A percentile compares a stretch with the other conserved stretches of the same genome.
Conservation (phyloP, 2,113 vertebrate genomes). For the Entomyzon cyanotis region DNA sequence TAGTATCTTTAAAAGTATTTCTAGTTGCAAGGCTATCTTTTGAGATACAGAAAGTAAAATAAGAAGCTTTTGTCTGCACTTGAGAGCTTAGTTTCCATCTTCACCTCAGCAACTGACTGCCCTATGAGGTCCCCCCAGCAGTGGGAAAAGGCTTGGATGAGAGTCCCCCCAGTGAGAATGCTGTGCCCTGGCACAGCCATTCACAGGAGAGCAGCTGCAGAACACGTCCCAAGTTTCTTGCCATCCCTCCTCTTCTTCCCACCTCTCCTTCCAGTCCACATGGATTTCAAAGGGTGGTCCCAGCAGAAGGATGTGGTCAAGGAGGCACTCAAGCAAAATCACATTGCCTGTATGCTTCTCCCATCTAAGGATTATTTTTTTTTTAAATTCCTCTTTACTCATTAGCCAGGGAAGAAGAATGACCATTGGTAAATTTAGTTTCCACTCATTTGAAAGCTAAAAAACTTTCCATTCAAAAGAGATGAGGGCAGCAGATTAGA, state of each 20-base stretch:
- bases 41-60: not conserved
- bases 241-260: not conserved
- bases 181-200: not conserved
- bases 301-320: not conserved
- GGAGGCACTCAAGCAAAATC: not conserved
- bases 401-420: not conserved
- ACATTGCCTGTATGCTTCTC: not conserved
- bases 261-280: not conserved
- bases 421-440: not conserved
- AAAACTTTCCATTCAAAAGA: not conserved
- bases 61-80: not conserved
- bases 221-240: accelerated
- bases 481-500: not conserved
- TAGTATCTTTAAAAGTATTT: not conserved
- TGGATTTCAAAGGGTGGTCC: not conserved
- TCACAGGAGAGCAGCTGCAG: not conserved
- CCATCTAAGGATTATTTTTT: not conserved
- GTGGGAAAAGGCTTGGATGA: not conserved
- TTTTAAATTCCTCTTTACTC: not conserved
- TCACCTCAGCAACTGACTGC: not conserved
- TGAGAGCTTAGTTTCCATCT: not conserved
- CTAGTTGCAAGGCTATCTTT: not conserved
- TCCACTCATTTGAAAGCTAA: not conserved
- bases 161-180: not conserved
- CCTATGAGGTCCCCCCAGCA: not conserved